Percentiles rank a stretch among this genome's conserved stretches.
These are phyloP conservation scores for Zaprionus obscuricornis DNA, from an alignment of 2,888 invertebrate genomes.

Conservation along the genomic window DNA sequence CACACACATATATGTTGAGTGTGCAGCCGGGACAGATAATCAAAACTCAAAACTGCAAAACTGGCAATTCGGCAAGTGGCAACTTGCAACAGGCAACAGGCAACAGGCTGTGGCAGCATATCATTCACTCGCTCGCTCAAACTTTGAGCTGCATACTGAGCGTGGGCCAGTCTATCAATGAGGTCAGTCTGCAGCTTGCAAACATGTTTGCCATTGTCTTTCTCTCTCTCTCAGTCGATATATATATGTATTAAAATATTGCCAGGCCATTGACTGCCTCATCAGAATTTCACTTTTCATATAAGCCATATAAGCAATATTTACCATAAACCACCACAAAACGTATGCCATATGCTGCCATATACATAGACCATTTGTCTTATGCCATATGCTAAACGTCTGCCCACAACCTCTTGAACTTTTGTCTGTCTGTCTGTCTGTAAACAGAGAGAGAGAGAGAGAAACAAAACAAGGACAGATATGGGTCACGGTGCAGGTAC, in stretches of 20 bases:
- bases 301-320: conserved; percentile 19
- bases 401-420: conserved; percentile 64
- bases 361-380: conserved; percentile 3
- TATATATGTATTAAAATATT: background rate
- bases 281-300: conserved; percentile 65
- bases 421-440: conserved; percentile 7
- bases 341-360: conserved; percentile 3
- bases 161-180: conserved; percentile 59
- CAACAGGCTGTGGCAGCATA: conserved; percentile 47
- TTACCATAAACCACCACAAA: too few species aligned
- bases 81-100: too few species aligned
- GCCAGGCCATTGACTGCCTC: conserved; percentile 41
- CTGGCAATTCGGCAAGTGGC: conserved; percentile 47
- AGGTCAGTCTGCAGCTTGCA: conserved; percentile 39
- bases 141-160: conserved; percentile 17
- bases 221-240: too few species aligned
- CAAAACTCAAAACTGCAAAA: conserved; percentile 47
- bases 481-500: conserved; percentile 65
- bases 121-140: conserved; percentile 49
- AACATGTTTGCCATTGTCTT: conserved; percentile 37
- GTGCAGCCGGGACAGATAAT: conserved; percentile 40
- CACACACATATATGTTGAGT: too few species aligned
- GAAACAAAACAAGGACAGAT: conserved; percentile 41
- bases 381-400: conserved; percentile 44
- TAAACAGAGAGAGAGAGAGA: background rate